Evolutionary conservation across 2,888 invertebrate genomes (phyloP).

Genomic region (Zygogramma bicolorata): DNA sequence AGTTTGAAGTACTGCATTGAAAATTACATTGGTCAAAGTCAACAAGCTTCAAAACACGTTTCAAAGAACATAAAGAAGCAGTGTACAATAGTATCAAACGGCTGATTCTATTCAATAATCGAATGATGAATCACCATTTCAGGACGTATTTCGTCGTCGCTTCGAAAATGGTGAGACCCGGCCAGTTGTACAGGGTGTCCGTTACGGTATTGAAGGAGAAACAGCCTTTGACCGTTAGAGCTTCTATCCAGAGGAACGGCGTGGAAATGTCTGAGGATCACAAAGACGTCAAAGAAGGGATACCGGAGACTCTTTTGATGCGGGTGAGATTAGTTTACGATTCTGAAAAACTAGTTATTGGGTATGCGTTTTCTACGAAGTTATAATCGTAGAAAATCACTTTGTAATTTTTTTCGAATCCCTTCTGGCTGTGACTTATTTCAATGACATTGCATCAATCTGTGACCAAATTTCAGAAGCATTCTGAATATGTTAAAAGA

Average conservation of each 20-base stretch:
- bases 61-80: too few species aligned
- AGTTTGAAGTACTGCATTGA: too few species aligned
- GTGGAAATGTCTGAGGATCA: constrained; percentile 89
- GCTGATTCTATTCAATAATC: not conserved
- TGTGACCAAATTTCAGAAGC: too few species aligned
- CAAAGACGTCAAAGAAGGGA: constrained; percentile 85
- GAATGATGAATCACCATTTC: constrained; percentile 54
- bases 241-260: constrained; percentile 90
- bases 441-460: too few species aligned
- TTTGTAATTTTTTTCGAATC: too few species aligned
- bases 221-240: constrained; percentile 85
- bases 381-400: too few species aligned
- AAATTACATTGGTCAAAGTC: too few species aligned
- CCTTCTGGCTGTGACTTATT: too few species aligned
- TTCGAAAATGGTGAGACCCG: constrained; percentile 90
- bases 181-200: constrained; percentile 89
- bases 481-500: too few species aligned
- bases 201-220: constrained; percentile 86
- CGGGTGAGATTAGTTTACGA: constrained; percentile 70
- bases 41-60: too few species aligned
- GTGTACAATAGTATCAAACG: not conserved
- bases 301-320: constrained; percentile 91
- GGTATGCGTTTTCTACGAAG: too few species aligned
- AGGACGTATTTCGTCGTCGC: constrained; percentile 95
- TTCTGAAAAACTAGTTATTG: not conserved